These are phyloP conservation scores for Zoroaster sp. DNA, from an alignment of 53 echinoderm and acorn worm species.

Conservation along the genomic window DNA sequence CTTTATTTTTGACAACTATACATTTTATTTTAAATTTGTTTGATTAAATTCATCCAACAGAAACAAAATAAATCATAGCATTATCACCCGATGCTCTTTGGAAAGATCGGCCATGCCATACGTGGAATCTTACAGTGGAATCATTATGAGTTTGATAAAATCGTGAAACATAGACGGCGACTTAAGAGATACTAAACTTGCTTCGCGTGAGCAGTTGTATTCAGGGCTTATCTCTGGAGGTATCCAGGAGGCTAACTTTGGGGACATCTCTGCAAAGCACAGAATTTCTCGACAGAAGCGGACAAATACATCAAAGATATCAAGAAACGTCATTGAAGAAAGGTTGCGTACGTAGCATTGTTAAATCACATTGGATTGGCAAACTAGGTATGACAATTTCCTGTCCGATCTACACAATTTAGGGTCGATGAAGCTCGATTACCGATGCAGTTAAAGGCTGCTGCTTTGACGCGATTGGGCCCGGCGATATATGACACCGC, in stretches of 20 bases:
- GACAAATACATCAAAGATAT: background rate
- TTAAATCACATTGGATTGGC: conserved; percentile 35
- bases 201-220: background rate
- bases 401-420: background rate
- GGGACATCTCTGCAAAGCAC: background rate
- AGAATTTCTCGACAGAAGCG: background rate
- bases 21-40: no score
- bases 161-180: background rate
- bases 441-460: conserved; percentile 1
- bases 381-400: background rate
- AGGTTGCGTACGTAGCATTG: background rate
- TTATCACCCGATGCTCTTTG: background rate
- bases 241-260: background rate
- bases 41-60: no score
- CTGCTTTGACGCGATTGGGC: background rate
- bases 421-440: background rate
- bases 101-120: conserved; percentile 21
- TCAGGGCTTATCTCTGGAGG: conserved; percentile 24
- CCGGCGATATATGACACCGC: background rate
- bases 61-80: no score
- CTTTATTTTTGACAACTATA: no score
- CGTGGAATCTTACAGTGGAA: background rate
- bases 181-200: background rate
- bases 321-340: background rate
- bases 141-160: background rate